Evolutionary conservation across 2,888 invertebrate genomes (phyloP), one percentile per base, ranked within the genome.

Genomic region (Deladenus siricidicola): DNA sequence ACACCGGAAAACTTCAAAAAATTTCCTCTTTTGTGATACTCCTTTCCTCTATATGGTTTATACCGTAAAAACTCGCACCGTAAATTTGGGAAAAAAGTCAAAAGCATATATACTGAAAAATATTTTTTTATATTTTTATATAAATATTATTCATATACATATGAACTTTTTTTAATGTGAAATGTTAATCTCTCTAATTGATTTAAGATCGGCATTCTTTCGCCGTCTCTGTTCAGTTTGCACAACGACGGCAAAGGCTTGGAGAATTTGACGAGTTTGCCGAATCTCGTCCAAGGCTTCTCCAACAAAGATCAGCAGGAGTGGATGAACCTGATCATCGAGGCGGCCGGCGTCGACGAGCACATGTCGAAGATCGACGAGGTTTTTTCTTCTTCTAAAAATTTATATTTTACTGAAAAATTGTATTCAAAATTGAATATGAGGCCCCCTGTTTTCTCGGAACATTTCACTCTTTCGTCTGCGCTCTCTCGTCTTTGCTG

Each of bases 241-340:
- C 76, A 76, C 58, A 70, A 72, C 26, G 68, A 73, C 4, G 76
- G 76, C 21, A 61, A 63, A 28, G 70, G 66, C 3, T 34, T 70
- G 24, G 76, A 76, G 59, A 68, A 71, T 51, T 64, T 71, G 45
- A 64, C 72, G 29, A 73, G 73, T 42, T 65, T 76, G 10, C 75
- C 76, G 14, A 63, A 69, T 26, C 55, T 76, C 10, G 60, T 76
- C 60, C 71, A 72, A 57, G 68, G 65, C 55, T 67, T 75, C 60
- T 69, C 66, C 51, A 61, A 49, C 43, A 57, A 65, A 29, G 73
- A 72, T 42, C 75, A 76, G 58, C 72, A 76, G 45, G 68, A 68
- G n/a, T 76, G 76, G 76, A 57, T 76, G 65, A 72, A 76, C 61
- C 73, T 76, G 49, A 72, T 76, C 21, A 68, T 76, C 45, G 76